Percentiles rank a stretch among this genome's conserved stretches.
Conservation (phyloP, 2,888 invertebrate genomes). For the Campoplex nolae region DNA sequence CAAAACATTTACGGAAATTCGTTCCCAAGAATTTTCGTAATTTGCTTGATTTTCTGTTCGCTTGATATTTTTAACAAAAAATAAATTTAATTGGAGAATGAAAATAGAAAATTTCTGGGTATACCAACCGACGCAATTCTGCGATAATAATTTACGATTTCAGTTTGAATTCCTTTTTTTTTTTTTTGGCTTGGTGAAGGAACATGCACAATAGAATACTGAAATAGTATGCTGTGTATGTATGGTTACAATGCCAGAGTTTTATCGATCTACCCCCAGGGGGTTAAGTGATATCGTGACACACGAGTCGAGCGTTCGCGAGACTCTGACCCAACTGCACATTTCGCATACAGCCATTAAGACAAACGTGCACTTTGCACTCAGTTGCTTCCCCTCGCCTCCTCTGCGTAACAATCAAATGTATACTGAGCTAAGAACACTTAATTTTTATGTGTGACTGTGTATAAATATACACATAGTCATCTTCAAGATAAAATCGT, state of each 20-base stretch:
- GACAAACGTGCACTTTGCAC: constrained; percentile 68
- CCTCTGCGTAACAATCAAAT: constrained; percentile 37
- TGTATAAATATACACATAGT: constrained; percentile 9
- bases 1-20: not conserved
- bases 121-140: too few species aligned
- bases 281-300: constrained; percentile 78
- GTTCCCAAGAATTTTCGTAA: too few species aligned
- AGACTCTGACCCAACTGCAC: constrained; percentile 61
- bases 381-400: constrained; percentile 19
- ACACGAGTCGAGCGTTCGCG: constrained; percentile 74
- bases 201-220: constrained; percentile 12
- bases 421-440: constrained; percentile 15
- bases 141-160: not conserved
- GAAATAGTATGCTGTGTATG: constrained; percentile 41
- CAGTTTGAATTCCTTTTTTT: too few species aligned
- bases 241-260: constrained; percentile 73
- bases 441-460: constrained; percentile 13
- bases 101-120: not conserved
- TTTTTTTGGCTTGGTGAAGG: constrained; percentile 22
- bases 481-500: constrained; percentile 55
- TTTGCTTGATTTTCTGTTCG: too few species aligned
- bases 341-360: constrained; percentile 63
- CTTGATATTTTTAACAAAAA: too few species aligned
- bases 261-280: constrained; percentile 75
- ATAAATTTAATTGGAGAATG: too few species aligned